Conservation (phyloP, 2,113 vertebrate genomes). For the Calonectris borealis region DNA sequence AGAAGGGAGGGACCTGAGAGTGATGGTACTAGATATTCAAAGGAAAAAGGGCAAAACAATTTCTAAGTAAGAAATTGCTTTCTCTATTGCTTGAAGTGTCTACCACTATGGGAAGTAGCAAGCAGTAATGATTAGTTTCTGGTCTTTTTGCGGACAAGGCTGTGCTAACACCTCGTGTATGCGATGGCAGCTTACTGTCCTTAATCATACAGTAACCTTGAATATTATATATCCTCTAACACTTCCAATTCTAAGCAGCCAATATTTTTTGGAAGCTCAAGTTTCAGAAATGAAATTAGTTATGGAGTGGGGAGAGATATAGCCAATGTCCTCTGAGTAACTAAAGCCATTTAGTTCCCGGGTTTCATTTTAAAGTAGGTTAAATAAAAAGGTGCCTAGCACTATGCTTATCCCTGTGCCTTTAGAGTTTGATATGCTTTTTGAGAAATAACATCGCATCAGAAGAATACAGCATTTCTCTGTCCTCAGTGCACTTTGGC, state of each 20-base stretch:
- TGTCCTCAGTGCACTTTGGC: neutral
- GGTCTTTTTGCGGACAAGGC: slow-evolving; percentile 25
- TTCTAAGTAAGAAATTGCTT: slow-evolving; percentile 60
- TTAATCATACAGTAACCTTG: slow-evolving; percentile 58
- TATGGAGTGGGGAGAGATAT: slow-evolving; percentile 6
- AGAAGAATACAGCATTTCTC: neutral
- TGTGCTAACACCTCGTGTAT: neutral
- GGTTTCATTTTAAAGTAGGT: slow-evolving; percentile 10
- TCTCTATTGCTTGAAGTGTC: slow-evolving; percentile 23
- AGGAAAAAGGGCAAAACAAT: slow-evolving; percentile 67
- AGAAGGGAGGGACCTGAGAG: slow-evolving; percentile 25
- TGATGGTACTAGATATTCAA: slow-evolving; percentile 31
- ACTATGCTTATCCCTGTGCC: neutral
- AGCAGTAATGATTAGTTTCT: slow-evolving; percentile 61
- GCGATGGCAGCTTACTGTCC: slow-evolving; percentile 8
- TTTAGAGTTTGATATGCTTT: neutral
- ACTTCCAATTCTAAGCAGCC: slow-evolving; percentile 17
- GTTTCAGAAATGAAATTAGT: slow-evolving; percentile 37
- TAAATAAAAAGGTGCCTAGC: slow-evolving; percentile 19
- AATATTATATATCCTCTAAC: slow-evolving; percentile 31
- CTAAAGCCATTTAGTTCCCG: neutral
- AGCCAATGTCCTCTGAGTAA: neutral
- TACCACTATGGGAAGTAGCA: slow-evolving; percentile 50
- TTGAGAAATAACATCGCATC: neutral
- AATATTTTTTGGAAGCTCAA: slow-evolving; percentile 19